These are phyloP conservation scores for Hylia prasina DNA, from an alignment of 2,113 vertebrate genomes.

Conservation along the genomic window DNA sequence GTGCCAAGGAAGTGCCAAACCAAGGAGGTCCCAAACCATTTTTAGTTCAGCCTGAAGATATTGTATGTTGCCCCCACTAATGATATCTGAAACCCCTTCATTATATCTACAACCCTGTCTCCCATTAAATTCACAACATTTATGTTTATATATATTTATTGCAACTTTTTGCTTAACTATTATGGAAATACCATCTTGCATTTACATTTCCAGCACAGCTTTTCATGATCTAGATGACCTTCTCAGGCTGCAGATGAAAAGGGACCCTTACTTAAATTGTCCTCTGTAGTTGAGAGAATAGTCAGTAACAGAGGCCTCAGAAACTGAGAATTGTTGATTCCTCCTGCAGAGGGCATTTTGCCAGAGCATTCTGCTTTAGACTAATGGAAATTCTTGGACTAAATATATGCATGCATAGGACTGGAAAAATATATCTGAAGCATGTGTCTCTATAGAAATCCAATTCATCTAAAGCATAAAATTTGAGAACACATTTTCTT, in stretches of 20 bases:
- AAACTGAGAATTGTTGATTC: not conserved
- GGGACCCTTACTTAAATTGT: not conserved
- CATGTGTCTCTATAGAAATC: constrained; percentile 17
- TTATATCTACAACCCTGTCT: accelerated
- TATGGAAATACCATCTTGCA: not conserved
- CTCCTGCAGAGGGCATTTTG: constrained; percentile 6
- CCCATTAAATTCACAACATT: not conserved
- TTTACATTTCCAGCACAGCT: not conserved
- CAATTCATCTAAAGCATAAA: not conserved
- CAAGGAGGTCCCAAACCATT: not conserved
- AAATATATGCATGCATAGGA: constrained; percentile 18
- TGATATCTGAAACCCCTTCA: not conserved
- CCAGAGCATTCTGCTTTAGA: constrained; percentile 39
- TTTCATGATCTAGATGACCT: not conserved
- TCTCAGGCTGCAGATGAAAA: not conserved
- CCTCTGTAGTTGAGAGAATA: not conserved
- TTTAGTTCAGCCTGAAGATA: not conserved
- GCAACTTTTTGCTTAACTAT: not conserved
- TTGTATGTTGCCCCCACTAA: not conserved
- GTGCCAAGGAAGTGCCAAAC: not conserved
- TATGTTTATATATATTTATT: not conserved
- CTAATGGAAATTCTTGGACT: constrained; percentile 46
- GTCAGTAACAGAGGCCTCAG: not conserved
- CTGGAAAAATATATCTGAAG: constrained; percentile 41
- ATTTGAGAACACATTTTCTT: not conserved